Base-by-base conservation (phyloP, 2,888 invertebrate genomes). In the Parthenolecanium corni region DNA sequence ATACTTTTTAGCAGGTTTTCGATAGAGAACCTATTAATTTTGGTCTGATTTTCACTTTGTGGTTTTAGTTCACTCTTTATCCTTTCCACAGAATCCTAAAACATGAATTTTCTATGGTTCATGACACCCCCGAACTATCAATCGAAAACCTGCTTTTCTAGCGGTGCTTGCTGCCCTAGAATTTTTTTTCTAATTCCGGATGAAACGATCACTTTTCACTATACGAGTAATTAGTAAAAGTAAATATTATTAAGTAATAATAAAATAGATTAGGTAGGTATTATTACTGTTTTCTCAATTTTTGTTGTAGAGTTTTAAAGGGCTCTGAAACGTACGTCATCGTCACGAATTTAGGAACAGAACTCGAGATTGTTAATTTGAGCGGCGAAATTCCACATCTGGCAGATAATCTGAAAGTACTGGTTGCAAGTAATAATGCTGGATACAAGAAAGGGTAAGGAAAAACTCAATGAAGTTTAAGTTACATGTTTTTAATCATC, bases 381-480 rank as follows among this genome's bases (percentile, higher is more conserved):
- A 77, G 0, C 74, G 77, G 67, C 69, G 63, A 42, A 70, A 1
- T 66, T 74, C n/a, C 67, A 66, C 66, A 70, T n/a, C 61, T 76
- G 9, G 64, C 68, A 2, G 70, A 66, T 3, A 71, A 72, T 0
- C 54, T 75, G 49, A 70, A 68, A 0, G 73, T 76, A 1, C 70
- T 73, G 44, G 68, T 69, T 21, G 70, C 74, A 0, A 76, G 76
- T 67, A 70, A 75, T 0, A 71, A 74, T 66, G 75, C 76, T 0
- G 66, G 31, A 1, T 70, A 71, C 64, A 56, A 68, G 0, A 47
- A 67, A 18, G 75, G 73, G 76, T 76, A 69, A 71, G 72, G n/a
- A n/a, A n/a, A n/a, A n/a, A n/a, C n/a, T n/a, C n/a, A n/a, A n/a
- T n/a, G n/a, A n/a, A n/a, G n/a, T n/a, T n/a, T n/a, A n/a, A n/a